A percentile compares a stretch with the other conserved stretches of the same genome.
phyloP scores from a whole-genome alignment of 2,888 invertebrate species.

The Cerastis rubricosa region DNA sequence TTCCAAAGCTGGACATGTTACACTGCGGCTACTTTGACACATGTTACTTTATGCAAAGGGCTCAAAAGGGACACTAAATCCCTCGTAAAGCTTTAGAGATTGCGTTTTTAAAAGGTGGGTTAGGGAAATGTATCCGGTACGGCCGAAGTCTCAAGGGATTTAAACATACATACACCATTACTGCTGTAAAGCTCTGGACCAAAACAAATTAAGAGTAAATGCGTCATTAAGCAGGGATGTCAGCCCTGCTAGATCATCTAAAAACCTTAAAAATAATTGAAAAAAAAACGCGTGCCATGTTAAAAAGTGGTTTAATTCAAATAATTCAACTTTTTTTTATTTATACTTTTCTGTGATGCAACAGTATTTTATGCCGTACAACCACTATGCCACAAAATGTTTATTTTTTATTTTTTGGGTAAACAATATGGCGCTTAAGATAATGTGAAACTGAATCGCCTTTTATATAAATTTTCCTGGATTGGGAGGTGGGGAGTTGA shows the following conservation, averaged over 20 bases:
- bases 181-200: neutral
- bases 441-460: too few species aligned
- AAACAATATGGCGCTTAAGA: too few species aligned
- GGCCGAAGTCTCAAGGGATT: conserved; percentile 22
- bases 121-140: conserved; percentile 40
- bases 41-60: conserved; percentile 44
- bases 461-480: too few species aligned
- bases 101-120: conserved; percentile 58
- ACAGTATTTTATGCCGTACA: too few species aligned
- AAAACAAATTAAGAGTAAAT: neutral
- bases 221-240: neutral
- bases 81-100: conserved; percentile 52
- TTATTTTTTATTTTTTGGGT: too few species aligned
- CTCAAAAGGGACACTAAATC: conserved; percentile 43
- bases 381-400: too few species aligned
- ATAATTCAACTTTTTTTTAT: too few species aligned
- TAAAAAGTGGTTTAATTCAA: too few species aligned
- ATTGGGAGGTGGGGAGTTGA: too few species aligned
- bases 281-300: too few species aligned
- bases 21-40: conserved; percentile 25
- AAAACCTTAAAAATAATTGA: neutral
- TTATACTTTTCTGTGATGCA: too few species aligned
- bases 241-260: too few species aligned
- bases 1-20: conserved; percentile 20
- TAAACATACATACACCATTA: conserved; percentile 11